These are phyloP conservation scores for Chloroclysta siterata DNA, from an alignment of 2,888 invertebrate species.

Conservation along the genomic window DNA sequence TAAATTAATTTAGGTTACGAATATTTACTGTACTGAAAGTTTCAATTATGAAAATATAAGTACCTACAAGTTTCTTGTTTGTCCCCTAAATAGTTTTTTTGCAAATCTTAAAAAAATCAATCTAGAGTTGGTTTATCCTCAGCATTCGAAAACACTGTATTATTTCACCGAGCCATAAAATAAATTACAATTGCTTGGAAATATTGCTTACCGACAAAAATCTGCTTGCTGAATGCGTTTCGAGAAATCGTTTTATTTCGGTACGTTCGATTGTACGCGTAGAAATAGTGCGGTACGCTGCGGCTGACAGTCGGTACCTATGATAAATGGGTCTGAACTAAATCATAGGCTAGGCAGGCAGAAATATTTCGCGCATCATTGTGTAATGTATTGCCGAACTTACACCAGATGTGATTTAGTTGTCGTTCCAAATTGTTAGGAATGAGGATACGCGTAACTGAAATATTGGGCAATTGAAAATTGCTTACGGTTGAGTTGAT, in stretches of 20 bases:
- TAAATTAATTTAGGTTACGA: no score
- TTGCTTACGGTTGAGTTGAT: slow-evolving; percentile 2
- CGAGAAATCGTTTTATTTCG: background rate
- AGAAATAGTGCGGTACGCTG: slow-evolving; percentile 37
- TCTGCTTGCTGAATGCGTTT: no score
- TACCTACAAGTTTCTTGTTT: no score
- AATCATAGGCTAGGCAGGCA: slow-evolving; percentile 57
- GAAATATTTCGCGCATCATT: slow-evolving; percentile 67
- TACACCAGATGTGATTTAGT: slow-evolving; percentile 38
- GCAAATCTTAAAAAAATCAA: no score
- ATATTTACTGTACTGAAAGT: no score
- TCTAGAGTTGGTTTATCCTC: no score
- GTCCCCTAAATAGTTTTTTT: no score
- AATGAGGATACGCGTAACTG: slow-evolving; percentile 3
- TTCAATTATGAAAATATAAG: no score
- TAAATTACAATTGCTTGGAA: no score
- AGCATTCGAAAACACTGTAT: no score
- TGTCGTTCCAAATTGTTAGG: slow-evolving; percentile 42
- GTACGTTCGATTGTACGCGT: slow-evolving; percentile 1
- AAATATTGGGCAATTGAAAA: slow-evolving; percentile 11
- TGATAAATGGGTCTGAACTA: slow-evolving; percentile 68
- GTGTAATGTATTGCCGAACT: slow-evolving; percentile 61
- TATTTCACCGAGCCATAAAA: no score
- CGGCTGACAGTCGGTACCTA: slow-evolving; percentile 61
- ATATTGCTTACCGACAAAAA: background rate